These are phyloP conservation scores for Ammodytes marinus DNA, from an alignment of 2,113 vertebrate genomes.

Conservation along the genomic window DNA sequence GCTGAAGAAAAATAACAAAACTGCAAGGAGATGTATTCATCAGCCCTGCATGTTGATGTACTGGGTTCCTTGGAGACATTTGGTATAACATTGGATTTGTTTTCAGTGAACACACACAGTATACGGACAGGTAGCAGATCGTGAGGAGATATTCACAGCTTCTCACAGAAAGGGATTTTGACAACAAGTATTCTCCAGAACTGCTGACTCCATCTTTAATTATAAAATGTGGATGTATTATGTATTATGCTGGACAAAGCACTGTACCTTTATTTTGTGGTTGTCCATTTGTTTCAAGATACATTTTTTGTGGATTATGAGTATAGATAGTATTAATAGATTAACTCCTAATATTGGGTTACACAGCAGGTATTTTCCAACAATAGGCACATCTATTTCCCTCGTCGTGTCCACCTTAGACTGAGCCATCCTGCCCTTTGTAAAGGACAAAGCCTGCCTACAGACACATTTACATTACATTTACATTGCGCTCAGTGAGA, in stretches of 20 bases:
- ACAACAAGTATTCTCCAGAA: no score
- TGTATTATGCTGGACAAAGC: not conserved
- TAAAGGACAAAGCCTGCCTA: slow-evolving; percentile 54
- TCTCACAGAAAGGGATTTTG: not conserved
- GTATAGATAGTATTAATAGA: not conserved
- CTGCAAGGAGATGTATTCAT: not conserved
- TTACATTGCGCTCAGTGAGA: slow-evolving; percentile 49
- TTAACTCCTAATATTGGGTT: not conserved
- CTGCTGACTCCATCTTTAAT: not conserved
- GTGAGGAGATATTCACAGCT: not conserved
- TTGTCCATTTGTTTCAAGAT: not conserved
- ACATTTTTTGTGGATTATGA: not conserved
- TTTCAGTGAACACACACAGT: not conserved
- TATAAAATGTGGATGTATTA: not conserved
- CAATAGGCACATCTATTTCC: not conserved
- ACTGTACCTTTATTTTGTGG: no score
- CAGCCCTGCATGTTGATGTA: slow-evolving; percentile 4
- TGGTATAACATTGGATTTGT: not conserved
- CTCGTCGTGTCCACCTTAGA: slow-evolving; percentile 34
- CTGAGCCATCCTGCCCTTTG: slow-evolving; percentile 56
- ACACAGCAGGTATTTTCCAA: not conserved
- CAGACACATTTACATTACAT: slow-evolving; percentile 57
- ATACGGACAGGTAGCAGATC: not conserved
- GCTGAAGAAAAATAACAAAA: slow-evolving; percentile 4
- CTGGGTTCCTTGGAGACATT: not conserved